Evolutionary conservation across 2,888 invertebrate species (phyloP).

Genomic region (Troides aeacus): DNA sequence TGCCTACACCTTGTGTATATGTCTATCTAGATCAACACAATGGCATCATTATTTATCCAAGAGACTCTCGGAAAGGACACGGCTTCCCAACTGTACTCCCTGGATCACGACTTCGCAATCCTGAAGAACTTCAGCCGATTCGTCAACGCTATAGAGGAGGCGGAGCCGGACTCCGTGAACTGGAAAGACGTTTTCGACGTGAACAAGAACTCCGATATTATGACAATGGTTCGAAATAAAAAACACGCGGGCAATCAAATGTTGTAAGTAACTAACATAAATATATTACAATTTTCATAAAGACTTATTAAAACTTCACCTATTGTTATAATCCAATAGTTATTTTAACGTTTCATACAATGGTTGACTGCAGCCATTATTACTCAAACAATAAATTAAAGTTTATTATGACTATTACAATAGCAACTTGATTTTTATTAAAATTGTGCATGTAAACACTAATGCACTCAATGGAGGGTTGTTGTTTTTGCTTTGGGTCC

Average conservation of each 20-base stretch:
- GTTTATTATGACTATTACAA: neutral
- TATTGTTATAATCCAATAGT: neutral
- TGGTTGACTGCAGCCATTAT: neutral
- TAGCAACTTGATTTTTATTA: neutral
- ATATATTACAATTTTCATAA: slow-evolving; percentile 5
- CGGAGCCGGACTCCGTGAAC: slow-evolving; percentile 19
- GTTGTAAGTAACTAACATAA: slow-evolving; percentile 50
- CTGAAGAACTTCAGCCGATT: slow-evolving; percentile 56
- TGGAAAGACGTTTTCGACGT: slow-evolving; percentile 55
- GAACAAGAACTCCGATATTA: slow-evolving; percentile 49
- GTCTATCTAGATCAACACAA: slow-evolving; percentile 62
- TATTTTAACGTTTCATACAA: neutral
- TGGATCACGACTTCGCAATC: slow-evolving; percentile 59
- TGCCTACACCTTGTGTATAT: neutral
- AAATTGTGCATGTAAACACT: neutral
- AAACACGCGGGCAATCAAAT: slow-evolving; percentile 59
- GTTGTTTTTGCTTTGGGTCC: no score
- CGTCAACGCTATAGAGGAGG: slow-evolving; percentile 43
- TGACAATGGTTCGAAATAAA: slow-evolving; percentile 50
- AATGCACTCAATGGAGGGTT: no score
- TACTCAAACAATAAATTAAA: neutral
- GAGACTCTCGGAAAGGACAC: slow-evolving; percentile 70
- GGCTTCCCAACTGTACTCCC: slow-evolving; percentile 55
- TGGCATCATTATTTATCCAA: slow-evolving; percentile 69
- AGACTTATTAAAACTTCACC: neutral